Percentiles rank a stretch among this genome's conserved stretches.
These are phyloP conservation scores for Synergus japonicus DNA, from an alignment of 2,888 invertebrate genomes.

Conservation along the genomic window DNA sequence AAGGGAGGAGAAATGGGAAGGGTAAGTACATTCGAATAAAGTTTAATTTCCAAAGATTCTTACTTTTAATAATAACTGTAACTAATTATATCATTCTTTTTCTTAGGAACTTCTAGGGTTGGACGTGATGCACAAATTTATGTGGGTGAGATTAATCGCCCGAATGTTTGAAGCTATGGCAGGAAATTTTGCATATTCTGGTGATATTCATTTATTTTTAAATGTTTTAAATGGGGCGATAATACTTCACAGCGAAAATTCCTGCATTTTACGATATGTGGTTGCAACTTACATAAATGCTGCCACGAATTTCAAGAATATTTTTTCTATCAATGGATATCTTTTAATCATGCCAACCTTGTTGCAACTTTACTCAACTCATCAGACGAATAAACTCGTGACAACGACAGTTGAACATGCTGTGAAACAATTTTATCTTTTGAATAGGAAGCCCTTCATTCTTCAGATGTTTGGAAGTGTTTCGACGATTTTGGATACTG, in stretches of 20 bases:
- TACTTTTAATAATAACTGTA: not conserved
- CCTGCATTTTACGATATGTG: conserved; percentile 95
- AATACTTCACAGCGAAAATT: conserved; percentile 97
- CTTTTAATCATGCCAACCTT: conserved; percentile 98
- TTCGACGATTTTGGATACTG: conserved; percentile 96
- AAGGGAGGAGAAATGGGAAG: conserved; percentile 93
- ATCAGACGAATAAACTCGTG: conserved; percentile 97
- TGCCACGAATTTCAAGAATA: conserved; percentile 98
- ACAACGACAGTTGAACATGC: conserved; percentile 98
- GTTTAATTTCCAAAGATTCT: no score
- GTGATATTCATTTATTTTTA: conserved; percentile 97
- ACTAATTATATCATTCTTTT: not conserved
- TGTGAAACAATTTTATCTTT: conserved; percentile 98
- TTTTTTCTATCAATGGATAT: conserved; percentile 98
- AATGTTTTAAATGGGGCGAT: conserved; percentile 98
- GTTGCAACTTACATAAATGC: conserved; percentile 99
- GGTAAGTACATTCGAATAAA: conserved; percentile 74
- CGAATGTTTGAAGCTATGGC: conserved; percentile 99
- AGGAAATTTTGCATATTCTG: conserved; percentile 96
- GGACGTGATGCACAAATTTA: conserved; percentile 98
- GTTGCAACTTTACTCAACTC: conserved; percentile 96
- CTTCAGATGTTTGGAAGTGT: conserved; percentile 99
- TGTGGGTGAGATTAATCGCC: conserved; percentile 98
- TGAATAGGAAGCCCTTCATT: conserved; percentile 98
- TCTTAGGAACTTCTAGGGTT: conserved; percentile 89